Percentiles rank a stretch among this genome's conserved stretches.
Evolutionary conservation across 2,113 vertebrate genomes (phyloP).

Genomic region (Thalassarche chlororhynchos): DNA sequence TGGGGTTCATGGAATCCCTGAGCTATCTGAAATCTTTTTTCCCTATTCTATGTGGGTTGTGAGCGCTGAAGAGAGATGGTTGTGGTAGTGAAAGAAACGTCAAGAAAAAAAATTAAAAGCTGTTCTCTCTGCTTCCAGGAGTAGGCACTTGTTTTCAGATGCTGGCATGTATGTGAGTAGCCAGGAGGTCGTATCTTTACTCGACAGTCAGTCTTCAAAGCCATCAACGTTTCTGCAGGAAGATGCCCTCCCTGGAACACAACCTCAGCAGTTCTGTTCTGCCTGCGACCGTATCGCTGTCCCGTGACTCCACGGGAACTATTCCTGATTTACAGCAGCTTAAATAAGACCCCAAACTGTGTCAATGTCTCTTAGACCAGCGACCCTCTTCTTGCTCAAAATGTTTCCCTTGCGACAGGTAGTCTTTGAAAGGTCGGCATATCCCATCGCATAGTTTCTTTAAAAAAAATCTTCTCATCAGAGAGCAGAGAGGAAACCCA

Average conservation of each 20-base stretch:
- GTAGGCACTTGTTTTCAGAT: background rate
- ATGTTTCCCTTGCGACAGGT: background rate
- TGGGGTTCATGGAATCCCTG: background rate
- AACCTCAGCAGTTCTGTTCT: too few relatives aligned
- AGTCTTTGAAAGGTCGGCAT: background rate
- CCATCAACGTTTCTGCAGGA: background rate
- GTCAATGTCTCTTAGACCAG: accelerated
- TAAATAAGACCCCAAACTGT: background rate
- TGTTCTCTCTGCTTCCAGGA: background rate
- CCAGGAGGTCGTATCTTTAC: background rate
- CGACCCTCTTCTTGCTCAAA: background rate
- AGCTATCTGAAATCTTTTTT: background rate
- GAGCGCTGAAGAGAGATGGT: background rate
- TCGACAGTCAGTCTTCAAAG: background rate
- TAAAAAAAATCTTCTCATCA: background rate
- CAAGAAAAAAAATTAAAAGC: background rate
- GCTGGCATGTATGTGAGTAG: background rate
- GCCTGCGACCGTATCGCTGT: background rate
- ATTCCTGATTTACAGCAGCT: background rate
- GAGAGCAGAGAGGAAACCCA: background rate
- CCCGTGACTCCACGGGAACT: background rate
- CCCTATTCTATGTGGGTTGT: background rate
- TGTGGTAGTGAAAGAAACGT: background rate
- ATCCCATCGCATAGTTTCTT: background rate
- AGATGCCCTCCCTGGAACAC: background rate